Evolutionary conservation across 2,113 vertebrate species (phyloP).

Genomic region (Petromus typicus): DNA sequence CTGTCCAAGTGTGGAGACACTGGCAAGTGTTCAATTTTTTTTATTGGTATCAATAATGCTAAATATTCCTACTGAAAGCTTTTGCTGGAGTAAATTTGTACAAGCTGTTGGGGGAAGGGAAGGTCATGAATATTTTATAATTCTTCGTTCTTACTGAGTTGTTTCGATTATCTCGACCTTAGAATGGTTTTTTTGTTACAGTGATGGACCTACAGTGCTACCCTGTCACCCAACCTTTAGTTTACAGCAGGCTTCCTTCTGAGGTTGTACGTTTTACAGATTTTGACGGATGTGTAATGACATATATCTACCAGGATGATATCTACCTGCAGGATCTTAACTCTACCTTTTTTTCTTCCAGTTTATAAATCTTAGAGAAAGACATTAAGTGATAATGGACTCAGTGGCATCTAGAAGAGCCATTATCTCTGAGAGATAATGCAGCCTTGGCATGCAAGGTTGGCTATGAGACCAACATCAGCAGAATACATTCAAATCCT

Average conservation of each 20-base stretch:
- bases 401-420: neutral
- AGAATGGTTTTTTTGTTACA: neutral
- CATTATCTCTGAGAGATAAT: neutral
- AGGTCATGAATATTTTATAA: neutral
- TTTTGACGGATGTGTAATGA: neutral
- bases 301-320: neutral
- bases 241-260: neutral
- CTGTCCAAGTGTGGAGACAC: neutral
- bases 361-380: conserved; percentile 18
- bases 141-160: neutral
- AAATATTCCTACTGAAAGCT: neutral
- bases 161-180: neutral
- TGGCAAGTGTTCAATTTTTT: neutral
- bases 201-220: neutral
- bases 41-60: neutral
- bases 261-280: neutral
- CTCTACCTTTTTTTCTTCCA: neutral
- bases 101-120: neutral
- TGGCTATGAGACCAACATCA: neutral
- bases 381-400: neutral
- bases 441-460: neutral
- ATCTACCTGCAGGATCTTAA: neutral
- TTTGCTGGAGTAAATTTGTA: neutral
- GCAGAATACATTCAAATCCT: neutral
- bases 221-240: neutral